Evolutionary conservation across 2,888 invertebrate species (phyloP).

Genomic region (Drosophila prolongata): DNA sequence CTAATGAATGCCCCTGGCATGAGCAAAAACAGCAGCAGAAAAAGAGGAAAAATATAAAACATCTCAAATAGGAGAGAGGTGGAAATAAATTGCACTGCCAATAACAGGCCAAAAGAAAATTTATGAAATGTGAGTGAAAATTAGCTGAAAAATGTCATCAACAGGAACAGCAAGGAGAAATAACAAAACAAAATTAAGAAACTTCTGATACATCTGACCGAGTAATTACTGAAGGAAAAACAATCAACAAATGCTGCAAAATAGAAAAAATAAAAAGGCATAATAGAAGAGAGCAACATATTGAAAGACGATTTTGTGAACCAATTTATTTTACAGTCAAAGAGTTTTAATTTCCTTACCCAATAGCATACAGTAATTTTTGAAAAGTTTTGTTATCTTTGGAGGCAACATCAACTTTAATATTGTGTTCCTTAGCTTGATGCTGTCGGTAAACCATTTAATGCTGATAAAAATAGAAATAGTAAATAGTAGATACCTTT

Average conservation of each 20-base stretch:
- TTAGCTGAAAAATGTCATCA: constrained; percentile 61
- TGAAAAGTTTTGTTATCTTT: too few species aligned
- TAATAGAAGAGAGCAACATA: too few species aligned
- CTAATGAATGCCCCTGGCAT: constrained; percentile 39
- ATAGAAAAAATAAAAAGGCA: not conserved
- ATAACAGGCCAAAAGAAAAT: constrained; percentile 43
- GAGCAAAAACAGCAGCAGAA: constrained; percentile 29
- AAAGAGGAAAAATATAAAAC: constrained; percentile 24
- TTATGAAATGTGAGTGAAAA: constrained; percentile 54
- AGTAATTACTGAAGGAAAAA: constrained; percentile 22
- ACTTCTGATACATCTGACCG: constrained; percentile 7
- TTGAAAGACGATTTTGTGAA: not conserved
- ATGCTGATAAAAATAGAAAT: too few species aligned
- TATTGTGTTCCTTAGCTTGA: not conserved
- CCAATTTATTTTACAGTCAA: not conserved
- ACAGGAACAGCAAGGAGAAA: constrained; percentile 20
- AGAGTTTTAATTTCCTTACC: too few species aligned
- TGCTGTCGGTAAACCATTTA: not conserved
- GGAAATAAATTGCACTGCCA: constrained; percentile 46
- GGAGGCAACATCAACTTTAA: too few species aligned
- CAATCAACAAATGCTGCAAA: not conserved
- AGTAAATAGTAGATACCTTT: not conserved
- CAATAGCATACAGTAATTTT: too few species aligned
- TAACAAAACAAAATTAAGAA: constrained; percentile 11
- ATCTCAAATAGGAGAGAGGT: constrained; percentile 27